Base-by-base conservation (phyloP, 2,888 invertebrate species). In the Spilosoma lubricipeda region DNA sequence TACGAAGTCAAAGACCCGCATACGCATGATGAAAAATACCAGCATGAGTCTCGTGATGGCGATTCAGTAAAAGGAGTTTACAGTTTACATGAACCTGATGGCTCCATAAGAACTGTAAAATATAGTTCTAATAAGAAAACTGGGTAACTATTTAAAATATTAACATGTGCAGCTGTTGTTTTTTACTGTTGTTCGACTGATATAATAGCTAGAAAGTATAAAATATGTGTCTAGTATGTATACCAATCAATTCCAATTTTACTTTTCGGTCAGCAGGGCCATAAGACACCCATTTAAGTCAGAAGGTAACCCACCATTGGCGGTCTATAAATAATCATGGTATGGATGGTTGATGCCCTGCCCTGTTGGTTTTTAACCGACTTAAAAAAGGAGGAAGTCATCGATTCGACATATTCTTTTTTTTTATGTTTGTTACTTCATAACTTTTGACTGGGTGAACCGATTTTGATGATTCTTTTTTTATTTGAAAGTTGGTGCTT, bases 21-120 rank as follows among this genome's bases (percentile, higher is more conserved):
- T 79, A 96, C 96, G 33, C 96, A 96, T 11, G 96, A 96, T 87
- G 93, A 93, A 82, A 96, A 96, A 87, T 95, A 90, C 84, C 96
- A 96, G 82, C 91, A 94, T 64, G 96, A 96, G 85, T 89, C 92
- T 65, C 93, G 95, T 59, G 96, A 96, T 84, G 97, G 97, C 15
- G 96, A 97, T 81, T 86, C 84, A 42, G 92, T 92, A 71, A 94
- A 96, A 86, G 97, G 97, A 64, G 96, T 85, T 36, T 91, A 91
- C 85, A 89, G 91, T 77, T 80, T 91, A 76, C 92, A 91, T 67
- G 91, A 91, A 72, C 82, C 92, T 36, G 90, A 91, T 15, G 91
- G 91, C 18, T 91, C 91, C 69, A 83, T 90, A 71, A 89, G 91
- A 74, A 91, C 91, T 36, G 91, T 91, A 18, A 88, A 91, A 64